These are phyloP conservation scores for Myrmophylax atrothorax DNA, from an alignment of 2,113 vertebrate genomes.

Conservation along the genomic window DNA sequence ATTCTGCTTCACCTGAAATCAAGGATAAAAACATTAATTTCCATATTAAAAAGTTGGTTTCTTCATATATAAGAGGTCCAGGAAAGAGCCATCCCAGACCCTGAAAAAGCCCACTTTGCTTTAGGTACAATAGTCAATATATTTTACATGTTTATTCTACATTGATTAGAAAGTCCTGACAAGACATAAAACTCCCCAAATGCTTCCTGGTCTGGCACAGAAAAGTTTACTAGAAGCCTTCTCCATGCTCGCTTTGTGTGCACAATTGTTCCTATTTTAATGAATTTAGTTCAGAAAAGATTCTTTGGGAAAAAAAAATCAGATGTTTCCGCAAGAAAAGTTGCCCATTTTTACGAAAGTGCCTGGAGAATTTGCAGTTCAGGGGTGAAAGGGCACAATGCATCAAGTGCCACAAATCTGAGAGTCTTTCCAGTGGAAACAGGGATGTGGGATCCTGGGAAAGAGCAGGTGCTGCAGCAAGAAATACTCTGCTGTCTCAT, in stretches of 20 bases:
- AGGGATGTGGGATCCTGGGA: background rate
- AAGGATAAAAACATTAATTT: background rate
- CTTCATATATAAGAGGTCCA: background rate
- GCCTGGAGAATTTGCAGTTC: background rate
- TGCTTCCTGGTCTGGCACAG: fast-evolving
- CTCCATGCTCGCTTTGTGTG: background rate
- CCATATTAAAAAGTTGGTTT: background rate
- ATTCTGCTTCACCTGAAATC: background rate
- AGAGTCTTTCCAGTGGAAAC: background rate
- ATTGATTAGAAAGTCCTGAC: background rate
- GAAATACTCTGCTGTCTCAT: background rate
- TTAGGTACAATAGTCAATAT: fast-evolving
- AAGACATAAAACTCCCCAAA: background rate
- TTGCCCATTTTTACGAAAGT: fast-evolving
- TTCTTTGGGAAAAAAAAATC: background rate
- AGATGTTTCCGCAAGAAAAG: background rate
- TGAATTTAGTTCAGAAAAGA: background rate
- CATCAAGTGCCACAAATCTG: background rate
- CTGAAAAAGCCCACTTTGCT: background rate
- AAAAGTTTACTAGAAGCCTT: background rate
- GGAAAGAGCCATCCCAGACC: background rate
- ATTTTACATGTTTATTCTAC: background rate
- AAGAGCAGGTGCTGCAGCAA: background rate
- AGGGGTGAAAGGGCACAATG: background rate
- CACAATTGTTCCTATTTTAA: background rate